Percentiles rank a stretch among this genome's conserved stretches.
These are phyloP conservation scores for Pseudococcus viburni DNA, from an alignment of 2,888 invertebrate species.

Conservation along the genomic window DNA sequence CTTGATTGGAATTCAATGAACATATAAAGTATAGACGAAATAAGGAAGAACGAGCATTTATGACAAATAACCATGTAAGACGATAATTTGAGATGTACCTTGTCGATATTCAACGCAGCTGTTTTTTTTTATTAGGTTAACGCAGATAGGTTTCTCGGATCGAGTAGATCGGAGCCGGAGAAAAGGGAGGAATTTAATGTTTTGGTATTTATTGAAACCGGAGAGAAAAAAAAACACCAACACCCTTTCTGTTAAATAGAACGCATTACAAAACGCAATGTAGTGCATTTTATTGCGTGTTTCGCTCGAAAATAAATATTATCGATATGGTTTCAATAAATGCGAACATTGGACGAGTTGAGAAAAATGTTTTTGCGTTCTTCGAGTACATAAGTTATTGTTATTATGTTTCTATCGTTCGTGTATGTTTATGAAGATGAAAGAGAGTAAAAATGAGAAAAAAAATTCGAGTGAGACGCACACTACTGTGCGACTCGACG, in stretches of 20 bases:
- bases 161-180: neutral
- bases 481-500: neutral
- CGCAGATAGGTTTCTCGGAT: neutral
- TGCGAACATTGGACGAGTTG: conserved; percentile 33
- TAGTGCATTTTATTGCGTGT: conserved; percentile 8
- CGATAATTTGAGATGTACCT: conserved; percentile 15
- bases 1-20: conserved; percentile 34
- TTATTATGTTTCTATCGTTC: conserved; percentile 33
- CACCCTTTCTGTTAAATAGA: neutral
- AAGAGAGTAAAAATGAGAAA: neutral
- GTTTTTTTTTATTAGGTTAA: neutral
- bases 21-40: neutral
- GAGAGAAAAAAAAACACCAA: neutral
- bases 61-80: conserved; percentile 21
- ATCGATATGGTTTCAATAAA: conserved; percentile 39
- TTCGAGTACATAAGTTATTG: conserved; percentile 20
- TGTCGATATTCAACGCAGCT: neutral
- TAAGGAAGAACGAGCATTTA: conserved; percentile 20
- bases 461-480: neutral
- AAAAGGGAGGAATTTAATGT: neutral
- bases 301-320: conserved; percentile 31
- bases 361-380: neutral
- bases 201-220: neutral
- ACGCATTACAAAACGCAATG: neutral
- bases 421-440: neutral